Base-by-base conservation (phyloP, 2,888 invertebrate species). In the Ephialtes manifestator region DNA sequence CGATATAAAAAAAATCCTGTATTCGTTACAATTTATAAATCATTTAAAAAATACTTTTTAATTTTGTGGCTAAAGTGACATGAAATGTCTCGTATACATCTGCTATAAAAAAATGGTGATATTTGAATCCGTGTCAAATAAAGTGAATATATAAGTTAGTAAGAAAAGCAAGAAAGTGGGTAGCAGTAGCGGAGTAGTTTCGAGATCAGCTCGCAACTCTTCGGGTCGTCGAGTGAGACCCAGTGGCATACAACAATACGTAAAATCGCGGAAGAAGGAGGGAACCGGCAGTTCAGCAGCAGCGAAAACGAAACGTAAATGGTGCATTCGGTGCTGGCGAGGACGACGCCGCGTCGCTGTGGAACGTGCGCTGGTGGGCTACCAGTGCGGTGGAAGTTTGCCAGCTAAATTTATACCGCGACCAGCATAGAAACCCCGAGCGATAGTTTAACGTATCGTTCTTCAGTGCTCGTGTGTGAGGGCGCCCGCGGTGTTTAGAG, bases 361-460 rank as follows among this genome's bases (percentile, higher is more conserved):
- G 43, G 68, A 48, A 68, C 46, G 48, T 46, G 68, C 28, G 24
- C 51, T 31, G 43, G 55, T 60, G 55, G 63, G 28, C 28, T n/a
- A 80, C 65, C 51, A 53, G 51, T 51, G 53, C 15, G 53, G 81
- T 84, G 84, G 81, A 84, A 84, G 81, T 84, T 84, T 84, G 84
- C 84, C 84, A 81, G 78, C 81, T 81, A 84, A 84, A 84, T 84
- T 81, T 84, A 84, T 84, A 84, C 77, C 77, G 43, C 46, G 60
- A 58, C 60, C 80, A 51, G 65, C 48, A 68, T 20, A 51, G 46
- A 53, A 31, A 51, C 78, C 75, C 83, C 55, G 24, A 35, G 70
- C 71, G 81, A 84, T 84, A 84, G 84, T 81, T 84, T 84, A 84
- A 84, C 84, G 84, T 84, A 81, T 84, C 84, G 81, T 84, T 84